Conservation (phyloP, 2,113 vertebrate species). For the Channa maculata region DNA sequence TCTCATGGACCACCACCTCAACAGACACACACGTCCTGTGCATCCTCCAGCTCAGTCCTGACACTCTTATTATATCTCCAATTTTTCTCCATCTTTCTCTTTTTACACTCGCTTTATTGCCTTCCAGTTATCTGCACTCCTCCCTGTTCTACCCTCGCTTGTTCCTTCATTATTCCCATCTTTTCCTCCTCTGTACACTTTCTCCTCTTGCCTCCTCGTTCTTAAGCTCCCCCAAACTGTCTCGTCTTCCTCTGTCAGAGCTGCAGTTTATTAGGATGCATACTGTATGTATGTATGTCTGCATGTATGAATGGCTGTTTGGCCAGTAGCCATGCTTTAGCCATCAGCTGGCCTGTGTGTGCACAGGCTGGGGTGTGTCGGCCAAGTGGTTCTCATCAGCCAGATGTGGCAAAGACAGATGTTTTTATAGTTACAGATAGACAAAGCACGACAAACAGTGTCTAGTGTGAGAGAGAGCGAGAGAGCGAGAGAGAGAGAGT, state of each 20-base stretch:
- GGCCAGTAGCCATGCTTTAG: not conserved
- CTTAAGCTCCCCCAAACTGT: too few relatives aligned
- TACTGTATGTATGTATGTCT: not conserved
- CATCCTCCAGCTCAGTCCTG: not conserved
- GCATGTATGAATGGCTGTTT: not conserved
- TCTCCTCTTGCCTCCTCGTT: not conserved
- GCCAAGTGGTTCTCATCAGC: slow-evolving; percentile 9
- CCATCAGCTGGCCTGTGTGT: slow-evolving; percentile 10
- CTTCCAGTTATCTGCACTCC: not conserved
- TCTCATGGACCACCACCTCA: not conserved
- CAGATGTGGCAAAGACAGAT: slow-evolving; percentile 23
- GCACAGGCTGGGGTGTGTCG: not conserved
- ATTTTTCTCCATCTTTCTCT: not conserved
- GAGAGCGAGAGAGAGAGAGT: too few relatives aligned
- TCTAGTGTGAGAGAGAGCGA: too few relatives aligned
- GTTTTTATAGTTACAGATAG: not conserved
- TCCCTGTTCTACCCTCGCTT: not conserved
- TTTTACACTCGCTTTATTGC: not conserved
- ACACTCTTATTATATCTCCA: not conserved
- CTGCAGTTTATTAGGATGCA: slow-evolving; percentile 5
- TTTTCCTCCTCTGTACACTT: not conserved
- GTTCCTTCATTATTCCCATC: not conserved
- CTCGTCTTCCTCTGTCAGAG: not conserved
- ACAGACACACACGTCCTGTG: not conserved
- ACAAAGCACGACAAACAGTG: not conserved